phyloP scores from a whole-genome alignment of 1,140 invertebrate genomes.

The Diorhabda sublineata region DNA sequence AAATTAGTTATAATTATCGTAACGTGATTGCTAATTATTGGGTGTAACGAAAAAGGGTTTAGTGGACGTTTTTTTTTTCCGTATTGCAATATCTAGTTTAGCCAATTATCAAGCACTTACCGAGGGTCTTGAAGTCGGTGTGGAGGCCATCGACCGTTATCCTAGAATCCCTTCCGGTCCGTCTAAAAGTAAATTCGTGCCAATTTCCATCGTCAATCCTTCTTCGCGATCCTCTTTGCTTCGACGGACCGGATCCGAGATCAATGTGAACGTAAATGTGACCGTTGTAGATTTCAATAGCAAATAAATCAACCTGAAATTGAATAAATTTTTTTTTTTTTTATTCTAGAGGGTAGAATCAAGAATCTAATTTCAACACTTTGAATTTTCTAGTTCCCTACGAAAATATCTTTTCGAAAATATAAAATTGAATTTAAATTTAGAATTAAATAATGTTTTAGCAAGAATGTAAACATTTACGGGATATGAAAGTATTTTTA shows the following conservation, averaged over 20 bases:
- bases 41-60: no score
- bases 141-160: constrained; percentile 87
- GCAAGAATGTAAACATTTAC: no score
- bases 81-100: neutral
- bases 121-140: constrained; percentile 85
- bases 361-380: no score
- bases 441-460: no score
- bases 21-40: no score
- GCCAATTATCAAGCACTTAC: constrained; percentile 45
- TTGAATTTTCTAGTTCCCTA: no score
- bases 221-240: constrained; percentile 75
- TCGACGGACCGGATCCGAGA: constrained; percentile 83
- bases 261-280: constrained; percentile 89
- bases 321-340: constrained; percentile 4
- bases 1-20: no score
- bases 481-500: no score
- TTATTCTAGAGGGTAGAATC: no score
- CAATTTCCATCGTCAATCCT: constrained; percentile 86
- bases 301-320: constrained; percentile 81
- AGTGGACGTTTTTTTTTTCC: no score
- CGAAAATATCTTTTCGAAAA: no score
- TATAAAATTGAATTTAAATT: no score
- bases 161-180: constrained; percentile 75
- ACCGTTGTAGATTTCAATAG: constrained; percentile 89
- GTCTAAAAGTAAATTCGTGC: constrained; percentile 81